phyloP scores from a whole-genome alignment of 2,797 vertebrate species.

The Gambusia yucatana region DNA sequence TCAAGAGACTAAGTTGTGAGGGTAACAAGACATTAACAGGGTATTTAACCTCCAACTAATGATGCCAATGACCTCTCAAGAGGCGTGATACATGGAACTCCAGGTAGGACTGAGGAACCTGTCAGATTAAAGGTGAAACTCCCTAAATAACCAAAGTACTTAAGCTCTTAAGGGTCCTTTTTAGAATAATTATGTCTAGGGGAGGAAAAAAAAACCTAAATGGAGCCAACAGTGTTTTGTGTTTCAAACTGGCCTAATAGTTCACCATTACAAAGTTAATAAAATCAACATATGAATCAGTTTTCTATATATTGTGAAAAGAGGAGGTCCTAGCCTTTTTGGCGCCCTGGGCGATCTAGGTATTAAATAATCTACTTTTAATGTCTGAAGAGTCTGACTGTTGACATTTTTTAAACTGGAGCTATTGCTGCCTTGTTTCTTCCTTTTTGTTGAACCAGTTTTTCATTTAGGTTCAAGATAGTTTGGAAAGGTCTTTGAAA shows the following conservation, averaged over 20 bases:
- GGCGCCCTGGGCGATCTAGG: too few relatives aligned
- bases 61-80: background rate
- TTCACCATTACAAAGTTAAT: background rate
- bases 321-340: too few relatives aligned
- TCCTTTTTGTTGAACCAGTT: background rate
- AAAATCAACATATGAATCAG: background rate
- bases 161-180: constrained; percentile 9
- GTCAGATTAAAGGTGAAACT: constrained; percentile 2
- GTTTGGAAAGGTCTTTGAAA: background rate
- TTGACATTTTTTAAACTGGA: too few relatives aligned
- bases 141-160: constrained; percentile 4
- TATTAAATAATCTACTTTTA: too few relatives aligned
- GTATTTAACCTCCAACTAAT: constrained; percentile 3
- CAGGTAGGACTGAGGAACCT: background rate
- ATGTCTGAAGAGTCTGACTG: too few relatives aligned
- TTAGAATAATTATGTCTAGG: background rate
- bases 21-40: background rate
- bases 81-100: background rate
- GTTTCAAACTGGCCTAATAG: background rate
- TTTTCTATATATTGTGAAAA: background rate
- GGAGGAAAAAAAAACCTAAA: background rate
- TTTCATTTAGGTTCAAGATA: background rate
- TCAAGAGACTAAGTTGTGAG: background rate
- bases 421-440: background rate
- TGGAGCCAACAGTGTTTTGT: background rate